phyloP scores from a whole-genome alignment of 2,113 vertebrate species.

The Tyrannus savana region DNA sequence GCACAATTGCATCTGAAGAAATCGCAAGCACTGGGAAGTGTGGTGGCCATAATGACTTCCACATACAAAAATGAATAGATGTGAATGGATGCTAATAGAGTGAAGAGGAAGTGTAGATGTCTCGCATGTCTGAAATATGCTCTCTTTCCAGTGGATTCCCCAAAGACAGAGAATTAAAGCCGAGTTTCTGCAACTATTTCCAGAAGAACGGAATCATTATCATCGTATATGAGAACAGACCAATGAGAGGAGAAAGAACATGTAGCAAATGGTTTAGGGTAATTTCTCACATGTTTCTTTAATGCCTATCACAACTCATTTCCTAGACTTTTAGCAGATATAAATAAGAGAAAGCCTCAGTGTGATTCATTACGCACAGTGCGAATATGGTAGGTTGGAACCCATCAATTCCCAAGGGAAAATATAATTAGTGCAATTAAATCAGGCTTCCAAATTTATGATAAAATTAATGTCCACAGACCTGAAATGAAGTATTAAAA shows the following conservation, averaged over 20 bases:
- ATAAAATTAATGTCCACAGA: slow-evolving; percentile 56
- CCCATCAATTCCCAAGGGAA: slow-evolving; percentile 55
- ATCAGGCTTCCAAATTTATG: slow-evolving; percentile 57
- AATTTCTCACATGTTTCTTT: slow-evolving; percentile 31
- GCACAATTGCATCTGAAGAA: background rate
- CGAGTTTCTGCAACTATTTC: slow-evolving; percentile 1
- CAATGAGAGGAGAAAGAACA: background rate
- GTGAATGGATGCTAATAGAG: background rate
- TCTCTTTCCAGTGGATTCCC: background rate
- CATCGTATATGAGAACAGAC: background rate
- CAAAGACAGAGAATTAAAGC: background rate
- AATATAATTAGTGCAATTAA: slow-evolving; percentile 61
- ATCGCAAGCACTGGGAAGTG: background rate
- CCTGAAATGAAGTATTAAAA: slow-evolving; percentile 39
- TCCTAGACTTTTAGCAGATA: slow-evolving; percentile 4
- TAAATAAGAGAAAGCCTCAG: slow-evolving; percentile 38
- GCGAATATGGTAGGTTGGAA: slow-evolving; percentile 11
- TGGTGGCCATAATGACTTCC: background rate
- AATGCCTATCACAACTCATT: background rate
- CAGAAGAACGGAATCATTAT: background rate
- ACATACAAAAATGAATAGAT: background rate
- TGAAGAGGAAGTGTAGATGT: background rate
- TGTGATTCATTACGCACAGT: background rate
- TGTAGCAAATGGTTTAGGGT: background rate
- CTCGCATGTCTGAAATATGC: background rate